Evolutionary conservation across 1,140 invertebrate species (phyloP).

Genomic region (Psix sp.): DNA sequence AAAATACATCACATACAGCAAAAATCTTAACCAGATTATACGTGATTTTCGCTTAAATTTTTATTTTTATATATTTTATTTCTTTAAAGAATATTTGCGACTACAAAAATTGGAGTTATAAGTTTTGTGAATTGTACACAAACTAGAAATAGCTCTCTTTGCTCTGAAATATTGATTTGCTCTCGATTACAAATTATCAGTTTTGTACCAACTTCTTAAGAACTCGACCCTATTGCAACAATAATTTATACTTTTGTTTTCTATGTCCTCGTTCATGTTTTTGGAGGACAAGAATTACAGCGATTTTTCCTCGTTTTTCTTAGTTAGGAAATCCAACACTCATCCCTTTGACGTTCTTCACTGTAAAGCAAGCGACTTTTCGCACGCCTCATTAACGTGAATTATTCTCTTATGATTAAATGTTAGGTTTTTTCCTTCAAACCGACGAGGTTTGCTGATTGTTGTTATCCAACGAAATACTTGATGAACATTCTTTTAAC

Average conservation of each 20-base stretch:
- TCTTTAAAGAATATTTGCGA: not conserved
- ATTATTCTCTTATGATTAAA: slow-evolving; percentile 33
- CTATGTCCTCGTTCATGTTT: slow-evolving; percentile 6
- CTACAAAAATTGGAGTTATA: slow-evolving; percentile 1
- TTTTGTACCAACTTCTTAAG: slow-evolving; percentile 64
- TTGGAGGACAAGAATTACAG: slow-evolving; percentile 4
- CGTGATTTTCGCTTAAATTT: slow-evolving; percentile 1
- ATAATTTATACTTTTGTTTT: slow-evolving; percentile 29
- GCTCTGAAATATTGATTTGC: slow-evolving; percentile 33
- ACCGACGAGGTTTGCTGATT: slow-evolving; percentile 71
- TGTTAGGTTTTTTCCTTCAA: slow-evolving; percentile 46
- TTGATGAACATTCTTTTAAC: slow-evolving; percentile 85
- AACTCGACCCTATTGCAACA: slow-evolving; percentile 54
- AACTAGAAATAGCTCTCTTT: slow-evolving; percentile 28
- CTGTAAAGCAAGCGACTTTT: slow-evolving; percentile 10
- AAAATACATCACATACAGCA: slow-evolving; percentile 17
- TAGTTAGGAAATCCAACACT: not conserved
- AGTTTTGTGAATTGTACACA: slow-evolving; percentile 28
- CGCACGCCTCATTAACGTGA: slow-evolving; percentile 34
- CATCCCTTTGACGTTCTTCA: slow-evolving; percentile 25
- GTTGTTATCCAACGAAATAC: slow-evolving; percentile 71
- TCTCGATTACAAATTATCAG: slow-evolving; percentile 57
- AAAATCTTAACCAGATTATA: not conserved
- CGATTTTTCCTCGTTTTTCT: not conserved
- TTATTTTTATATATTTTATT: slow-evolving; percentile 3